Conservation (phyloP, 2,888 invertebrate species). For the Drosophila ezoana region DNA sequence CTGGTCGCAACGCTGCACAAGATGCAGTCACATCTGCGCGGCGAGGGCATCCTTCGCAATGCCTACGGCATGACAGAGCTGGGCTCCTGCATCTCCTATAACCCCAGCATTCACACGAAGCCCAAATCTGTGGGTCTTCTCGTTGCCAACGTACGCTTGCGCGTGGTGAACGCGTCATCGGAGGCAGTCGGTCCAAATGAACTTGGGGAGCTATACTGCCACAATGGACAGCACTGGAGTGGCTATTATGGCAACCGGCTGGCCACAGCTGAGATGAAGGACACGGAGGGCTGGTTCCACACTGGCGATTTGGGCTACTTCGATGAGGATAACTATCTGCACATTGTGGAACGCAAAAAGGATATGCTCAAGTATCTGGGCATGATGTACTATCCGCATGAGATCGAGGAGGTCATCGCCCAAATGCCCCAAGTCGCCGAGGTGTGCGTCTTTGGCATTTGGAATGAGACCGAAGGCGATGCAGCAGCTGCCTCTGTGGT, state of each 20-base stretch:
- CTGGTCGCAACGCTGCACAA: conserved; percentile 55
- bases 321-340: conserved; percentile 79
- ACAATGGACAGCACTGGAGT: conserved; percentile 65
- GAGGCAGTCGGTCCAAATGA: conserved; percentile 64
- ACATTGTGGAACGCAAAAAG: conserved; percentile 79
- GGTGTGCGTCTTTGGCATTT: conserved; percentile 81
- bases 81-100: conserved; percentile 49
- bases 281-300: conserved; percentile 81
- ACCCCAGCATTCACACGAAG: conserved; percentile 46
- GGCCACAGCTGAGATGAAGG: conserved; percentile 72
- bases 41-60: conserved; percentile 57
- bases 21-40: conserved; percentile 52
- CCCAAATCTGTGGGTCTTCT: conserved; percentile 74
- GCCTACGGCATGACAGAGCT: conserved; percentile 79
- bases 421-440: conserved; percentile 77
- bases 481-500: conserved; percentile 82
- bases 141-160: conserved; percentile 49
- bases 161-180: conserved; percentile 67
- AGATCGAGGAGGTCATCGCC: conserved; percentile 80
- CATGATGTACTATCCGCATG: conserved; percentile 82
- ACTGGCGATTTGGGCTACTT: conserved; percentile 84
- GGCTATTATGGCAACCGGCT: conserved; percentile 81
- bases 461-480: conserved; percentile 79
- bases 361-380: conserved; percentile 79
- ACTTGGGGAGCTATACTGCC: conserved; percentile 74